Evolutionary conservation across 2,888 invertebrate genomes (phyloP), one percentile per base, ranked within the genome.

Genomic region (Automeris io): DNA sequence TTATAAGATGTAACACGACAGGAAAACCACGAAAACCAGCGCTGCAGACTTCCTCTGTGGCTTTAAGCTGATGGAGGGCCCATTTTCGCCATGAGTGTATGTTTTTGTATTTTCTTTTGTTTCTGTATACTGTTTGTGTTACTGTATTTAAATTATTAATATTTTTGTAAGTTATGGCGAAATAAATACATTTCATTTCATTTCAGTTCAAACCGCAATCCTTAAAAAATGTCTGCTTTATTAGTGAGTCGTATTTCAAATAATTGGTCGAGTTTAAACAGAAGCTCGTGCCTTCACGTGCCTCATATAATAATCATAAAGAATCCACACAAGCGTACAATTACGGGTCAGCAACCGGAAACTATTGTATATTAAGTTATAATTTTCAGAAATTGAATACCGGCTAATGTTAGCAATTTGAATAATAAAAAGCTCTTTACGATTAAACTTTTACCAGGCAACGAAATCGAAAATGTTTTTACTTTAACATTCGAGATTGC

Each of bases 301-400:
- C 51, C 43, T 40, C 45, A 50, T 48, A 61, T 55, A 58, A 59
- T 61, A 60, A 60, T 52, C 48, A 48, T 53, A 58, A 61, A 61
- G 51, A 57, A 51, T 44, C 41, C 41, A 47, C 46, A 51, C 26
- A 35, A 45, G 54, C 45, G 38, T 64, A 49, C 51, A 62, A 75
- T 75, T 70, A 74, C 43, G 41, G 60, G 54, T 53, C 65, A 54
- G 63, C 61, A 61, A 57, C 59, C 54, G 47, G 49, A 48, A 48
- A 53, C 49, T 49, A 60, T 64, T 59, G 43, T 42, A 47, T 54
- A 50, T 61, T 55, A 62, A 54, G 56, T 70, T 60, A 70, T 75
- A 77, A 78, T 79, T 78, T 78, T 57, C 57, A 57, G 60, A 76
- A 79, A 81, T 79, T 77, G 74, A 80, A 78, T 76, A 71, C 69